Base-by-base conservation (phyloP, 1,140 invertebrate genomes). In the Lycorma delicatula region DNA sequence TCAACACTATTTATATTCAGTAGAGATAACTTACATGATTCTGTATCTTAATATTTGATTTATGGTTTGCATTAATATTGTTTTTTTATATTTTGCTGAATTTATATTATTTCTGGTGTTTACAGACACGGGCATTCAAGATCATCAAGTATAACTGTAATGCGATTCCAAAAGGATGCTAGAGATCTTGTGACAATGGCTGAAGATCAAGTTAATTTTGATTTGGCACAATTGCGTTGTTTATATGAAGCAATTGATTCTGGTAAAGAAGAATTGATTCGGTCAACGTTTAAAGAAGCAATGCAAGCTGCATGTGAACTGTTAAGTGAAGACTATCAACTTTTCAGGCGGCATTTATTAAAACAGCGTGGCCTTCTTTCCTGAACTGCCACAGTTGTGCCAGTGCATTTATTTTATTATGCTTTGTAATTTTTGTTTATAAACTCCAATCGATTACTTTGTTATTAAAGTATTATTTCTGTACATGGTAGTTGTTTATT, bases 321-420 rank as follows among this genome's bases (percentile, higher is more conserved):
- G 13, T 38, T 59, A 20, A 22, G 48, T 13, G 58, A 59, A n/a
- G 51, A 59, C 27, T 59, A 59, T 29, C 58, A 59, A 26, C 51
- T 54, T 28, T 59, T 59, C 28, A 54, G 58, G 18, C 23, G 34
- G 23, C 44, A 59, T 36, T 49, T 59, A 48, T 31, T 59, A 13
- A 11, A 34, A 46, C 38, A 59, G 28, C 16, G 47, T 7, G 31
- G 56, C 36, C 41, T 56, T 44, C 13, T 44, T n/a, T n/a, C n/a
- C n/a, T n/a, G n/a, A n/a, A n/a, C n/a, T n/a, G n/a, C n/a, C n/a
- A n/a, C n/a, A n/a, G n/a, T n/a, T n/a, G n/a, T n/a, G n/a, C n/a
- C n/a, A n/a, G n/a, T n/a, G n/a, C n/a, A n/a, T n/a, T n/a, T n/a
- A n/a, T n/a, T n/a, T n/a, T n/a, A n/a, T n/a, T n/a, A n/a, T n/a